Evolutionary conservation across 2,888 invertebrate species (phyloP).

Genomic region (Chironomus riparius): DNA sequence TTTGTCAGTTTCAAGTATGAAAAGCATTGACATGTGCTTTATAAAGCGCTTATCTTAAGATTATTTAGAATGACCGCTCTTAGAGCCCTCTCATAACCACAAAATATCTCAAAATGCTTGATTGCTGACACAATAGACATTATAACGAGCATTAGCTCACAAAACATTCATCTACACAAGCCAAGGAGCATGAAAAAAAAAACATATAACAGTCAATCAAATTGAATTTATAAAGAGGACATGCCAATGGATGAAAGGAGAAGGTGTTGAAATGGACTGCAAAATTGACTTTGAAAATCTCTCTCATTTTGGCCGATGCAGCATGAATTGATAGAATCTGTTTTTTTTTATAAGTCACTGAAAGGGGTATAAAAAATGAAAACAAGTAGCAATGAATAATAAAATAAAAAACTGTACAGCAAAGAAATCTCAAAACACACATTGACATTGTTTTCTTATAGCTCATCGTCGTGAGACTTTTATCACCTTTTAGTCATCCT

Average conservation of each 20-base stretch:
- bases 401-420: background rate
- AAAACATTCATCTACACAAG: no score
- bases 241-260: background rate
- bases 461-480: slow-evolving; percentile 20
- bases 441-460: slow-evolving; percentile 10
- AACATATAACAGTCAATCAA: slow-evolving; percentile 20
- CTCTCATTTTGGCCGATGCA: background rate
- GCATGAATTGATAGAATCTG: background rate
- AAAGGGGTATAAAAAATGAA: background rate
- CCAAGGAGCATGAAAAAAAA: background rate
- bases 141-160: background rate
- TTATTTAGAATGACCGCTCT: no score
- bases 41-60: no score
- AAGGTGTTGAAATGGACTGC: slow-evolving; percentile 26
- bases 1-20: no score
- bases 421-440: background rate
- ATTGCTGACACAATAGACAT: no score
- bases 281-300: slow-evolving; percentile 18
- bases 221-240: background rate
- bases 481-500: slow-evolving; percentile 23
- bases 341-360: background rate
- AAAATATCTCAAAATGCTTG: no score
- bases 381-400: slow-evolving; percentile 21
- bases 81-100: no score
- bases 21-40: no score